phyloP scores from a whole-genome alignment of 2,888 invertebrate genomes.

The Drosophila multiciliata region DNA sequence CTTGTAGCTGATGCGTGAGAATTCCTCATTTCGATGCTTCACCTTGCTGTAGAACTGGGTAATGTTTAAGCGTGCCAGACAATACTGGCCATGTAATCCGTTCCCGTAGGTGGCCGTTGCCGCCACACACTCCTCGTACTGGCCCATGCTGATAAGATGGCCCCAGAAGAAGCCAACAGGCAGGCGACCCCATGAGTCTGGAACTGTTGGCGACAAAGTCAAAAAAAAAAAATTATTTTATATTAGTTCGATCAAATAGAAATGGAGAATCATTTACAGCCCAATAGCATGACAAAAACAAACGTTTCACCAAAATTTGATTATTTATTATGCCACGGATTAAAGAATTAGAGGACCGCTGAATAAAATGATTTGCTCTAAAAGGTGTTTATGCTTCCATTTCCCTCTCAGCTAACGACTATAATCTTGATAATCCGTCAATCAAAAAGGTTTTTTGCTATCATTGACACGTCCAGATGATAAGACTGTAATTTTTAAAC shows the following conservation, averaged over 20 bases:
- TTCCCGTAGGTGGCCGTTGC: constrained; percentile 68
- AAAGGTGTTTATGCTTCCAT: background rate
- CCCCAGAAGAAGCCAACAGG: constrained; percentile 85
- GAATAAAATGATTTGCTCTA: background rate
- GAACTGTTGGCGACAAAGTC: constrained; percentile 75
- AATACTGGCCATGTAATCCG: constrained; percentile 84
- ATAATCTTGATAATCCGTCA: background rate
- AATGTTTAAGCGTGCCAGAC: constrained; percentile 81
- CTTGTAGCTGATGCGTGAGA: constrained; percentile 75
- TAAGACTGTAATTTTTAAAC: background rate
- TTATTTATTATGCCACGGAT: background rate
- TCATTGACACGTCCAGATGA: constrained; percentile 1
- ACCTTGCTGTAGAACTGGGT: constrained; percentile 66
- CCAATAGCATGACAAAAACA: background rate
- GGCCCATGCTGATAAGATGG: constrained; percentile 84
- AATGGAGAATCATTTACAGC: background rate
- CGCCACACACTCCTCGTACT: constrained; percentile 85
- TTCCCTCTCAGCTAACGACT: background rate
- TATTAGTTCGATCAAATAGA: background rate
- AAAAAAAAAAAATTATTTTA: background rate
- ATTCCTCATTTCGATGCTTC: constrained; percentile 57
- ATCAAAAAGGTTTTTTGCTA: background rate
- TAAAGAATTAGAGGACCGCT: background rate
- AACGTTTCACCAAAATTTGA: background rate
- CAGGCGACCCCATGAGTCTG: constrained; percentile 85